phyloP scores from a whole-genome alignment of 2,888 invertebrate genomes.

The Platycnemis pennipes region DNA sequence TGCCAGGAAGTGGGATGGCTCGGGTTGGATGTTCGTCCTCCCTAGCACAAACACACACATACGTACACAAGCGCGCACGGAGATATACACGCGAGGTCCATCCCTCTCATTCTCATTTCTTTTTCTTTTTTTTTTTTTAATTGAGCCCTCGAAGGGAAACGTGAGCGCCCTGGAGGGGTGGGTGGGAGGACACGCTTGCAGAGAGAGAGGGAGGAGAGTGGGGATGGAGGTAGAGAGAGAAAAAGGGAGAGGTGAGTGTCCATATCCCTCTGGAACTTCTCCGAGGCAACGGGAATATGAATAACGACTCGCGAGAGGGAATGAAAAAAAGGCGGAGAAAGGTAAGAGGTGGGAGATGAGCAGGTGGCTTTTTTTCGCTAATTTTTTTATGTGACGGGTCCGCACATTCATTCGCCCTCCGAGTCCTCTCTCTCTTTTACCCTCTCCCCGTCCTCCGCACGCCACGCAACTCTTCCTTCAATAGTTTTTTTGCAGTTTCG shows the following conservation, averaged over 20 bases:
- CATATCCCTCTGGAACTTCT: not conserved
- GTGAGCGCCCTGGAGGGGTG: not conserved
- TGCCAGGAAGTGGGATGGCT: not conserved
- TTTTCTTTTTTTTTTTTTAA: conserved; percentile 18
- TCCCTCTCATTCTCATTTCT: not conserved
- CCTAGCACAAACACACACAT: not conserved
- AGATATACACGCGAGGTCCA: not conserved
- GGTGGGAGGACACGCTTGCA: not conserved
- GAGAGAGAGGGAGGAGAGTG: not conserved
- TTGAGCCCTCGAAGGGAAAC: conserved; percentile 45
- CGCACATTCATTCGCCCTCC: not conserved
- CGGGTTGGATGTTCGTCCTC: not conserved
- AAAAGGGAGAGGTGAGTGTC: not conserved
- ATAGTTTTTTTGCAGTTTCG: not conserved
- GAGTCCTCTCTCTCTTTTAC: not conserved
- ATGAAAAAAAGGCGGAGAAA: not conserved
- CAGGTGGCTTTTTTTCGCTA: not conserved
- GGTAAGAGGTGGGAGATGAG: not conserved
- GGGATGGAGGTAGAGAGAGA: not conserved
- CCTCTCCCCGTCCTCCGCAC: not conserved
- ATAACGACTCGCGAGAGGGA: not conserved
- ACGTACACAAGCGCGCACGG: not conserved
- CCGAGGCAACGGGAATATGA: conserved; percentile 18
- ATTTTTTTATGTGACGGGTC: not conserved
- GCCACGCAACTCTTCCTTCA: not conserved